Evolutionary conservation across 2,888 invertebrate genomes (phyloP).

Genomic region (Cheilosia vulpina): DNA sequence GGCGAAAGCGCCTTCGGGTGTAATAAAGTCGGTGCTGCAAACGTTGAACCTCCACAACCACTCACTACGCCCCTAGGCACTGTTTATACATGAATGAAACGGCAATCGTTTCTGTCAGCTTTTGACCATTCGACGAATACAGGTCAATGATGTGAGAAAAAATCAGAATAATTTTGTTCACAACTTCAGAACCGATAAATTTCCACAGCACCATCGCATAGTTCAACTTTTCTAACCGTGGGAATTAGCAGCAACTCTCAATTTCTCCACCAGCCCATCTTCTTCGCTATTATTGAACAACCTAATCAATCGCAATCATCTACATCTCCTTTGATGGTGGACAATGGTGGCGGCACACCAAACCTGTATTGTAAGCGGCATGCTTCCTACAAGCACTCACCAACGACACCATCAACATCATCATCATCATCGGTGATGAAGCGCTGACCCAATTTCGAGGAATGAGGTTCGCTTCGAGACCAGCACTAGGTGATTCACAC

Average conservation of each 20-base stretch:
- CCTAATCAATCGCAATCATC: constrained; percentile 10
- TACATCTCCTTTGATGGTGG: not conserved
- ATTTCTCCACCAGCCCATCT: constrained; percentile 16
- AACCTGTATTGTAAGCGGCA: constrained; percentile 6
- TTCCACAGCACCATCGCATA: not conserved
- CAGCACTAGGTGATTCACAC: constrained; percentile 13
- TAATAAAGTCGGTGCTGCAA: no score
- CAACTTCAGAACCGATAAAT: not conserved
- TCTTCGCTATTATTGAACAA: constrained; percentile 3
- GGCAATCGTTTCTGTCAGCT: no score
- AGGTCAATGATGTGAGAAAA: not conserved
- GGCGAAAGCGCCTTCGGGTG: no score
- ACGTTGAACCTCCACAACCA: no score
- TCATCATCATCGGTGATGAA: not conserved
- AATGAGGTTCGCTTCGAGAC: constrained; percentile 9
- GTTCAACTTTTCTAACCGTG: not conserved
- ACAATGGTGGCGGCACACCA: not conserved
- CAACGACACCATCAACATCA: not conserved
- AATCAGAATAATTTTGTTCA: not conserved
- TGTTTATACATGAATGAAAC: no score
- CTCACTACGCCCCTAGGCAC: no score
- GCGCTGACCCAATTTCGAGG: constrained; percentile 4
- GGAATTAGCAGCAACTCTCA: constrained; percentile 5
- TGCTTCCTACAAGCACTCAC: constrained; percentile 5
- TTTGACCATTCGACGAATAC: no score